Evolutionary conservation across 2,888 invertebrate genomes (phyloP).

Genomic region (Aphelenchoides bicaudatus): DNA sequence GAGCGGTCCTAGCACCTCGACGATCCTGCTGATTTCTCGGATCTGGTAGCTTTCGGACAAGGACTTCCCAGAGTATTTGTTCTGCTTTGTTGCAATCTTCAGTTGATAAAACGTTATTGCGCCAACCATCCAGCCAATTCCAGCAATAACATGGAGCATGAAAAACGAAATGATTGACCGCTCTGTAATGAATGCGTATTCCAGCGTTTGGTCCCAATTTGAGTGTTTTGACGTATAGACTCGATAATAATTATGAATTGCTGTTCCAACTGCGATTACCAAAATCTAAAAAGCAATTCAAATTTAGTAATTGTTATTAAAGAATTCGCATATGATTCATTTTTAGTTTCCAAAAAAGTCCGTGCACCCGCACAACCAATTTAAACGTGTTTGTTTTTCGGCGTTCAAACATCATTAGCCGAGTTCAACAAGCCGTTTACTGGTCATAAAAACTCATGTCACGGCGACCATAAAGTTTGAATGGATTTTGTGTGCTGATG

Average conservation of each 20-base stretch:
- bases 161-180: background rate
- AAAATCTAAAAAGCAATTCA: constrained; percentile 1
- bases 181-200: constrained; percentile 10
- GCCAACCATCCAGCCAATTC: constrained; percentile 14
- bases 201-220: constrained; percentile 2
- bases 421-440: background rate
- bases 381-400: no score
- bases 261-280: background rate
- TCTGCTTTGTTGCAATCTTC: constrained; percentile 11
- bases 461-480: no score
- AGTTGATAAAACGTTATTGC: constrained; percentile 4
- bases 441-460: no score
- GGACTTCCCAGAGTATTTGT: constrained; percentile 6
- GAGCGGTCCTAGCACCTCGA: constrained; percentile 2
- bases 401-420: background rate
- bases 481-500: no score
- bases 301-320: no score
- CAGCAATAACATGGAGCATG: constrained; percentile 16
- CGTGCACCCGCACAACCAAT: no score
- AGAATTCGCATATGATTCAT: no score
- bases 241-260: no score
- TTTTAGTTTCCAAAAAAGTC: no score
- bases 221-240: background rate
- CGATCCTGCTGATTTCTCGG: constrained; percentile 4
- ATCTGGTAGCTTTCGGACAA: constrained; percentile 19